Conservation (phyloP, 2,888 invertebrate genomes). For the Rhagophthalmus giganteus region DNA sequence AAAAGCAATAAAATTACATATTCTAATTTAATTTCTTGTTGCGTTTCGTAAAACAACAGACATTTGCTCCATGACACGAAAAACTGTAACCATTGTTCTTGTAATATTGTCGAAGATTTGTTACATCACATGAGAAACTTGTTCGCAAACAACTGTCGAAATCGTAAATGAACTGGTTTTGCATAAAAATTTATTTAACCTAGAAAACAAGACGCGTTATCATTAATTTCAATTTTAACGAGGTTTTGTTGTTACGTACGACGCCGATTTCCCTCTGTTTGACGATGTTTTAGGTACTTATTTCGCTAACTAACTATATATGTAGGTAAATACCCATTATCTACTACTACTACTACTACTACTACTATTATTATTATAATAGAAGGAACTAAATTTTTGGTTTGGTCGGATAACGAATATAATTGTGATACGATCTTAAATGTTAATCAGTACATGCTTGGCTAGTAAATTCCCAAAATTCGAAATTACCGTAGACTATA, state of each 20-base stretch:
- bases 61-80: slow-evolving; percentile 24
- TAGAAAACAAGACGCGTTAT: slow-evolving; percentile 18
- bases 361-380: too few relatives aligned
- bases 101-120: slow-evolving; percentile 25
- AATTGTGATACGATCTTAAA: slow-evolving; percentile 23
- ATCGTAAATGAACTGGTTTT: slow-evolving; percentile 21
- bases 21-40: slow-evolving; percentile 18
- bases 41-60: slow-evolving; percentile 17
- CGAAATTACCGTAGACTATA: slow-evolving; percentile 34
- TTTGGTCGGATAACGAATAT: slow-evolving; percentile 22
- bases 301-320: too few relatives aligned
- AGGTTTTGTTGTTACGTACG: too few relatives aligned
- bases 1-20: slow-evolving; percentile 21
- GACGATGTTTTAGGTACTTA: too few relatives aligned
- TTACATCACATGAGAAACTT: slow-evolving; percentile 30
- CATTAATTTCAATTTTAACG: too few relatives aligned
- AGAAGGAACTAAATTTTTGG: slow-evolving; percentile 13
- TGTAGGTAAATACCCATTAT: too few relatives aligned
- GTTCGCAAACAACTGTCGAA: slow-evolving; percentile 25
- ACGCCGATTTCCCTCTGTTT: too few relatives aligned
- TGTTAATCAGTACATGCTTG: slow-evolving; percentile 24
- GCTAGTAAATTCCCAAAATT: slow-evolving; percentile 31
- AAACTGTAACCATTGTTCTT: slow-evolving; percentile 30
- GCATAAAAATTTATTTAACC: slow-evolving; percentile 22
- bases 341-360: too few relatives aligned